These are phyloP conservation scores for Ctenosaura bakeri DNA, from an alignment of 2,797 vertebrate genomes.

Conservation along the genomic window DNA sequence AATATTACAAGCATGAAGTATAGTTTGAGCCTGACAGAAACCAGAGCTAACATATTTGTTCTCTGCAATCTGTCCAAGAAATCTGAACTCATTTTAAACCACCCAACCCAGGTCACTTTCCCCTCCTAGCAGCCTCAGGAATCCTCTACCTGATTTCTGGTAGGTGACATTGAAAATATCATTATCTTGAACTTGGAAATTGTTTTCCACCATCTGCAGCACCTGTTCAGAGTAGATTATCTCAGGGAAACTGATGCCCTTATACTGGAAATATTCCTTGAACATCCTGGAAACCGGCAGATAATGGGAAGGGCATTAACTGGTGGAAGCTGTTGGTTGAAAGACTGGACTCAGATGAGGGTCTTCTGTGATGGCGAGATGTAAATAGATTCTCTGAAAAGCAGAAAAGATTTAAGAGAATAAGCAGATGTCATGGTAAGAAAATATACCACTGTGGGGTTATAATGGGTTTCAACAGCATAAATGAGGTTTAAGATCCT, in stretches of 20 bases:
- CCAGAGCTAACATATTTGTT: too few relatives aligned
- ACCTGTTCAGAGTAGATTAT: constrained; percentile 67
- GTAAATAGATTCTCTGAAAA: constrained; percentile 14
- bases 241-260: constrained; percentile 71
- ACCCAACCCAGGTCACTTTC: background rate
- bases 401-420: constrained; percentile 5
- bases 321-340: background rate
- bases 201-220: constrained; percentile 62
- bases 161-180: constrained; percentile 79
- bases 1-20: too few relatives aligned
- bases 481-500: background rate
- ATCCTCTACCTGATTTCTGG: constrained; percentile 77
- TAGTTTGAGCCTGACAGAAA: too few relatives aligned
- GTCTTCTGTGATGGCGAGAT: background rate
- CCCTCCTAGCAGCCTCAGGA: background rate
- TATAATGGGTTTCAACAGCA: background rate
- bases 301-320: background rate
- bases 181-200: constrained; percentile 67
- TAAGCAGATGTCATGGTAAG: background rate
- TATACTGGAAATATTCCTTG: constrained; percentile 72
- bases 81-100: background rate
- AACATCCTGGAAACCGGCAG: constrained; percentile 40
- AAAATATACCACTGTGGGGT: background rate
- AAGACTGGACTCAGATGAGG: background rate
- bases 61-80: background rate